phyloP scores from a whole-genome alignment of 2,888 invertebrate species.

The Dryobotodes eremita region DNA sequence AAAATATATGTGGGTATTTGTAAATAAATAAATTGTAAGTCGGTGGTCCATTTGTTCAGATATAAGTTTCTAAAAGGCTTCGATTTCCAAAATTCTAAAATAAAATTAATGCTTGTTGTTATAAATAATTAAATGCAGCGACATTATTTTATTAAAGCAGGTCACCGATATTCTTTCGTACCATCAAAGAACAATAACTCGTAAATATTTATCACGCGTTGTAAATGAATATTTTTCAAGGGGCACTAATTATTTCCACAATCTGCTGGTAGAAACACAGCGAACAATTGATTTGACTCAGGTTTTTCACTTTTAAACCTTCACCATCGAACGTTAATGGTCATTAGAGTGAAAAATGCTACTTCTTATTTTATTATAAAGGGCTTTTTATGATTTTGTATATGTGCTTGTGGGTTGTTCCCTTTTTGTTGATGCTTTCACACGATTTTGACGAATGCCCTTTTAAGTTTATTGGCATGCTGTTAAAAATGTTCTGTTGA shows the following conservation, averaged over 20 bases:
- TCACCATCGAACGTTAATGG: conserved; percentile 74
- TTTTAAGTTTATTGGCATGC: conserved; percentile 44
- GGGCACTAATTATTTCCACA: conserved; percentile 89
- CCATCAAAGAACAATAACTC: conserved; percentile 87
- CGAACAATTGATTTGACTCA: conserved; percentile 85
- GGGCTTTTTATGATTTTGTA: conserved; percentile 57
- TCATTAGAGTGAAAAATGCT: conserved; percentile 74
- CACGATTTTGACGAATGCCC: conserved; percentile 58
- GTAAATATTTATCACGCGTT: conserved; percentile 90
- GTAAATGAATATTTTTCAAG: conserved; percentile 89
- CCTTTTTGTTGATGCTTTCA: conserved; percentile 50
- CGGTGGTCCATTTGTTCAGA: no score
- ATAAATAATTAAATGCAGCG: not conserved
- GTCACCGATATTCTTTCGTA: conserved; percentile 76
- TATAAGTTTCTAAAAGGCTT: no score
- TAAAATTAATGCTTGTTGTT: not conserved
- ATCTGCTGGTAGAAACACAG: conserved; percentile 78
- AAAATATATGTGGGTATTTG: not conserved
- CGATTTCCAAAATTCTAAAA: not conserved
- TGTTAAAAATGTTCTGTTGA: conserved; percentile 41
- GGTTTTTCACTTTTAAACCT: conserved; percentile 75
- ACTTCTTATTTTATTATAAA: conserved; percentile 67
- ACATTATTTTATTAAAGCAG: conserved; percentile 23
- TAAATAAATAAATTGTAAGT: no score
- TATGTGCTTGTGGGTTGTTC: conserved; percentile 40